Evolutionary conservation across 30 jellyfish, hydroid and myxozoan species (phyloP).

Genomic region (Hydractinia echinata): DNA sequence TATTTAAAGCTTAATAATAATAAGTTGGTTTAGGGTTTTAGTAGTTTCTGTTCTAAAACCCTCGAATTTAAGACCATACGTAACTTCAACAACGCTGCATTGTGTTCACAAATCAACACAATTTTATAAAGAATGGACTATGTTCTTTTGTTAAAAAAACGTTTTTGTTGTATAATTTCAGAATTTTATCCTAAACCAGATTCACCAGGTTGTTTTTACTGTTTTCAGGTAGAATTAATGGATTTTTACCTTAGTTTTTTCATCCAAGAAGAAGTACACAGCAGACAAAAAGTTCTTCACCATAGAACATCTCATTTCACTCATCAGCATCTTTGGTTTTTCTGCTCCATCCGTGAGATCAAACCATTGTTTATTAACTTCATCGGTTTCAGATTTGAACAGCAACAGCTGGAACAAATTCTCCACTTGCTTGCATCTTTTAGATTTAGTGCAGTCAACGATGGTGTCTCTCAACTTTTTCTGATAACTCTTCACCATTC

Average conservation of each 20-base stretch:
- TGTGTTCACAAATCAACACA: too few species aligned
- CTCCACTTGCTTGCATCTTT: conserved; percentile 4
- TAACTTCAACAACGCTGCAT: too few species aligned
- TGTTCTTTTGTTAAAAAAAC: too few species aligned
- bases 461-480: background rate
- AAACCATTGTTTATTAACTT: background rate
- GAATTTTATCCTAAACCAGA: too few species aligned
- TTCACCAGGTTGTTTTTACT: too few species aligned
- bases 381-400: background rate
- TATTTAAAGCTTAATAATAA: too few species aligned
- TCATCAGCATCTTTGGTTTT: background rate
- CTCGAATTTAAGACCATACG: too few species aligned
- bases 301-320: conserved; percentile 1
- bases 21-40: too few species aligned
- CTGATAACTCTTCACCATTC: background rate
- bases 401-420: background rate
- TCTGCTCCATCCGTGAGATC: background rate
- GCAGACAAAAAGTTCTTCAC: background rate
- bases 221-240: background rate
- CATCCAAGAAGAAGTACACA: background rate
- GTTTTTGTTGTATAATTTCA: too few species aligned
- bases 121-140: too few species aligned
- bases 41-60: too few species aligned
- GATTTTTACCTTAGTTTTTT: background rate
- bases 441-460: background rate